Conservation (phyloP, 2,888 invertebrate genomes). For the Luperina testacea region DNA sequence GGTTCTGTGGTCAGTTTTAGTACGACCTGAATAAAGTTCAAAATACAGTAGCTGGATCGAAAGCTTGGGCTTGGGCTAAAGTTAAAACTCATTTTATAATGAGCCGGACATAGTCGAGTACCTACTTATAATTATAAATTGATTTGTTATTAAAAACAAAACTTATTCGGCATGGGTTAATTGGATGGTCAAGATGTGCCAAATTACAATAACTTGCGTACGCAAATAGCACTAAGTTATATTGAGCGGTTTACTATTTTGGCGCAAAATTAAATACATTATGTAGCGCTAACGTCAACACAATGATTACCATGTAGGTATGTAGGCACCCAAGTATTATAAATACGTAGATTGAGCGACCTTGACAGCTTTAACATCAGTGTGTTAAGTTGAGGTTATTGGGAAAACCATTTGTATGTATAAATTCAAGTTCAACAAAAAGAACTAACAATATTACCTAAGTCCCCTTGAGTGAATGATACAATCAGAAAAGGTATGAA, state of each 20-base stretch:
- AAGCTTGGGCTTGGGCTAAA: not conserved
- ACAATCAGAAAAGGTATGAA: conserved; percentile 11
- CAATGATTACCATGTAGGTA: conserved; percentile 18
- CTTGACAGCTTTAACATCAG: conserved; percentile 37
- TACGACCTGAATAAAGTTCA: not conserved
- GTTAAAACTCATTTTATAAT: not conserved
- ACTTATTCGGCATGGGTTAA: not conserved
- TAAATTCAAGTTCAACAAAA: conserved; percentile 23
- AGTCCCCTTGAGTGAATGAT: conserved; percentile 17
- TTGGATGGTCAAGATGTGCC: conserved; percentile 1
- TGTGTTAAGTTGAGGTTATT: conserved; percentile 47
- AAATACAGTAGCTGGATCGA: not conserved
- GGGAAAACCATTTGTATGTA: conserved; percentile 23
- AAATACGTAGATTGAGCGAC: conserved; percentile 29
- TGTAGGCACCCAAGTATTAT: conserved; percentile 7
- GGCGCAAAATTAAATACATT: conserved; percentile 14
- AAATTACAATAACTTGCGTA: conserved; percentile 12
- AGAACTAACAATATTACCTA: conserved; percentile 11
- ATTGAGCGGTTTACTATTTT: not conserved
- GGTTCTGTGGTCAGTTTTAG: not conserved
- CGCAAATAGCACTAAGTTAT: conserved; percentile 2
- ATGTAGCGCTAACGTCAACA: conserved; percentile 3
- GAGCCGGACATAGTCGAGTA: not conserved
- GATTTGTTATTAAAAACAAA: conserved; percentile 5
- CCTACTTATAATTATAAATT: not conserved